phyloP scores from a whole-genome alignment of 2,113 vertebrate genomes.

The Varanus komodoensis region DNA sequence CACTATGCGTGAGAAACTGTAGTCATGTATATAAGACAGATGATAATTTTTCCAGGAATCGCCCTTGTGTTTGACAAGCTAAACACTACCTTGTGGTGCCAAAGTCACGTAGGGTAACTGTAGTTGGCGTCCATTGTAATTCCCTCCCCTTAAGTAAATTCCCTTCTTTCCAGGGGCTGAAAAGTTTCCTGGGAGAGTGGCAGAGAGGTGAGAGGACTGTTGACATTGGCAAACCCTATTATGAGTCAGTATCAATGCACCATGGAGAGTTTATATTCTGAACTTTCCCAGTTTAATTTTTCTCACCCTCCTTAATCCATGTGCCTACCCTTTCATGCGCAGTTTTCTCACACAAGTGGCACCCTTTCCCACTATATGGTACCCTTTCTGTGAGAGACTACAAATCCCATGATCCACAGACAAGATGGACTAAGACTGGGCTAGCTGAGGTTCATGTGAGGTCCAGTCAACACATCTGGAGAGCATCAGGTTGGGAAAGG shows the following conservation, averaged over 20 bases:
- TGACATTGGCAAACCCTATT: not conserved
- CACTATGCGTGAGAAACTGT: not conserved
- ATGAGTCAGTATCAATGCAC: not conserved
- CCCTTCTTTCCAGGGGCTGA: not conserved
- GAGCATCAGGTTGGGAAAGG: too few species aligned
- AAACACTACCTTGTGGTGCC: not conserved
- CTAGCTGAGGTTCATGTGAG: too few species aligned
- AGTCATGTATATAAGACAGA: too few species aligned
- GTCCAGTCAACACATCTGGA: too few species aligned
- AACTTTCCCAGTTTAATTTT: not conserved
- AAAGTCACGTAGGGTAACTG: not conserved
- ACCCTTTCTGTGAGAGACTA: too few species aligned
- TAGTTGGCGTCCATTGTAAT: not conserved
- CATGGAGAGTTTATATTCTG: not conserved
- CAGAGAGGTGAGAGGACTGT: not conserved
- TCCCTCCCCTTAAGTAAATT: not conserved
- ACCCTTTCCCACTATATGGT: too few species aligned
- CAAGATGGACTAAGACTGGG: too few species aligned
- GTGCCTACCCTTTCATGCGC: too few species aligned
- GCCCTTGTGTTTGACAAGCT: not conserved
- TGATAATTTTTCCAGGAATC: not conserved
- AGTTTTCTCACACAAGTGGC: not conserved
- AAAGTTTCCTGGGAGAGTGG: not conserved
- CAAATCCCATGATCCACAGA: too few species aligned
- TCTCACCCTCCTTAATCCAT: not conserved